A percentile compares a stretch with the other conserved stretches of the same genome.
phyloP scores from a whole-genome alignment of 2,797 vertebrate genomes.

The Pantherophis vulpinus region DNA sequence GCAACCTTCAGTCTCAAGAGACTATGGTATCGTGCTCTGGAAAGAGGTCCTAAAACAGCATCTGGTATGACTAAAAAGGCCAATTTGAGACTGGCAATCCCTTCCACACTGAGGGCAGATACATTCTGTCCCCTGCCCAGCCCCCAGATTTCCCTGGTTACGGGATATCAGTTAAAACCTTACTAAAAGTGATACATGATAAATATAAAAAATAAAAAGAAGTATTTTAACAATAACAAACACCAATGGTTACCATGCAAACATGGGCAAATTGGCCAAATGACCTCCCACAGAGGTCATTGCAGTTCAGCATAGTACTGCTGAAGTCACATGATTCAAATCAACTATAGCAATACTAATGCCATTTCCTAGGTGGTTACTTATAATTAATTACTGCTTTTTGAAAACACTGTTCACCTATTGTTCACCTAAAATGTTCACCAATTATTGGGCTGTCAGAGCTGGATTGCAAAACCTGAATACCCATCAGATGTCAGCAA shows the following conservation, averaged over 20 bases:
- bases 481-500: background rate
- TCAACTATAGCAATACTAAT: background rate
- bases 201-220: background rate
- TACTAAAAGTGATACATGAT: background rate
- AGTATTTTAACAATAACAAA: background rate
- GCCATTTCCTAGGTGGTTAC: background rate
- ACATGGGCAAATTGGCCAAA: background rate
- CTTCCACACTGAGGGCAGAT: too few relatives aligned
- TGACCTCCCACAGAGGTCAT: background rate
- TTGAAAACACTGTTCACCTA: background rate
- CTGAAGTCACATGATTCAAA: background rate
- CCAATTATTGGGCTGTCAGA: background rate
- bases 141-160: too few relatives aligned
- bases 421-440: background rate
- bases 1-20: too few relatives aligned
- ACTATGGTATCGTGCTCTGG: too few relatives aligned
- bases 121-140: too few relatives aligned
- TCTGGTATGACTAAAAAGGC: too few relatives aligned
- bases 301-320: background rate
- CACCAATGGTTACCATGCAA: background rate
- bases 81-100: too few relatives aligned
- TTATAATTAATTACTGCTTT: background rate
- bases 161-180: background rate
- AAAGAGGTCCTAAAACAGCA: too few relatives aligned
- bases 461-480: background rate